These are phyloP conservation scores for Phaethon lepturus DNA, from an alignment of 2,113 vertebrate genomes.

Conservation along the genomic window DNA sequence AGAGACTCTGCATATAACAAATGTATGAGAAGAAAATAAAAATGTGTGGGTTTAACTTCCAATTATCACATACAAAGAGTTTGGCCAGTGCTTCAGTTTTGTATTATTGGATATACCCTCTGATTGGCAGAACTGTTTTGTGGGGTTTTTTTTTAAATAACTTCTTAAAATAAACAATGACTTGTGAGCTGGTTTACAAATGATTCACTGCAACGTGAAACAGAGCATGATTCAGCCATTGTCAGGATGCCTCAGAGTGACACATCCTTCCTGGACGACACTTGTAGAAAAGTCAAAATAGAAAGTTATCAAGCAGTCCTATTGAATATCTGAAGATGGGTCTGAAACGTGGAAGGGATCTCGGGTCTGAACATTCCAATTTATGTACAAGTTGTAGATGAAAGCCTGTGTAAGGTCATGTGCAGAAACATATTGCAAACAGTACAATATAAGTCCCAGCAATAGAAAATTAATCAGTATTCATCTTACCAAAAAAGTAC, in stretches of 20 bases:
- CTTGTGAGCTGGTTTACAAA: not conserved
- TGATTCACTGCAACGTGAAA: not conserved
- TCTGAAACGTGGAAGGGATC: not conserved
- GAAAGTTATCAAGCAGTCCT: not conserved
- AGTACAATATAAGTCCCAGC: not conserved
- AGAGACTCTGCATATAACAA: not conserved
- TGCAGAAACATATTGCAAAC: not conserved
- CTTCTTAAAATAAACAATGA: not conserved
- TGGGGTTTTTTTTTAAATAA: not conserved
- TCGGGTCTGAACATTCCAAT: not conserved
- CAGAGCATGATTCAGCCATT: not conserved
- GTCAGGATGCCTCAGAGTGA: not conserved
- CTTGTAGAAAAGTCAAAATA: not conserved
- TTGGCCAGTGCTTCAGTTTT: not conserved
- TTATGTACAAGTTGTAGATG: not conserved
- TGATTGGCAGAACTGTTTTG: not conserved
- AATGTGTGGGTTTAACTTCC: accelerated
- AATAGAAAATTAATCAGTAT: not conserved
- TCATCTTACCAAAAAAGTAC: not conserved
- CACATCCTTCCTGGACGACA: not conserved
- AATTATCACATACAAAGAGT: not conserved
- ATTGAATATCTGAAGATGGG: not conserved
- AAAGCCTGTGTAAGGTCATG: not conserved
- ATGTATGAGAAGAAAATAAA: not conserved
- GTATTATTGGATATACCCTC: not conserved